Evolutionary conservation across 2,113 vertebrate species (phyloP), one percentile per base, ranked within the genome.

Genomic region (Loxodonta africana): DNA sequence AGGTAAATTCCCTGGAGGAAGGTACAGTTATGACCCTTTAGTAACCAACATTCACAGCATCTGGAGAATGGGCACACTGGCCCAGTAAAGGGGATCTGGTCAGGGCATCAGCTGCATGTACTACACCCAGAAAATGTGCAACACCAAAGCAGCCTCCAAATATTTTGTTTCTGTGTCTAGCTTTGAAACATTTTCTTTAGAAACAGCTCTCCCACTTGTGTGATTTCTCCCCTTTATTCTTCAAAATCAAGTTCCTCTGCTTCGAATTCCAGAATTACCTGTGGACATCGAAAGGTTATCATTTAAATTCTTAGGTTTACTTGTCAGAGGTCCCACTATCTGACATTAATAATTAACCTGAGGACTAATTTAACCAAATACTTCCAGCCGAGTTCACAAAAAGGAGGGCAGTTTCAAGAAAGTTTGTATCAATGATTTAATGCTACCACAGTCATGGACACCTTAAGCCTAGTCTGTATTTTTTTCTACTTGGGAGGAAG

Each of bases 311-410:
- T 48, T 71, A 41, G 23, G 11, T 83, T 90, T 76, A 14, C 21
- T 76, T 96, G 23, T 92, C 63, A 84, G 21, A 76, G 46, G 46
- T 63, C 48, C 23, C 33, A 67, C 53, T 84, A 37, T 51, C 65
- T 69, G 65, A 92, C 65, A 74, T 89, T 92, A 92, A 94, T 95
- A 87, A 96, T 93, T 96, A 96, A 96, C 82, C 48, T 65, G 65
- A 87, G 23, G 46, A 89, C 41, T 62, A 74, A 90, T 74, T 87
- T 78, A 90, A 97, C 30, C 53, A 91, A 91, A 97, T 74, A 63
- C 60, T 76, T 88, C 33, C 78, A 91, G 28, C 87, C 69, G 62
- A 95, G n/a, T 88, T 95, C 30, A 81, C 25, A 33, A 82, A 87
- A 95, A 51, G 51, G 15, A 81, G 41, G 48, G 23, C 53, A 63